phyloP scores from a whole-genome alignment of 1,140 invertebrate species.

The Oppia nitens region DNA sequence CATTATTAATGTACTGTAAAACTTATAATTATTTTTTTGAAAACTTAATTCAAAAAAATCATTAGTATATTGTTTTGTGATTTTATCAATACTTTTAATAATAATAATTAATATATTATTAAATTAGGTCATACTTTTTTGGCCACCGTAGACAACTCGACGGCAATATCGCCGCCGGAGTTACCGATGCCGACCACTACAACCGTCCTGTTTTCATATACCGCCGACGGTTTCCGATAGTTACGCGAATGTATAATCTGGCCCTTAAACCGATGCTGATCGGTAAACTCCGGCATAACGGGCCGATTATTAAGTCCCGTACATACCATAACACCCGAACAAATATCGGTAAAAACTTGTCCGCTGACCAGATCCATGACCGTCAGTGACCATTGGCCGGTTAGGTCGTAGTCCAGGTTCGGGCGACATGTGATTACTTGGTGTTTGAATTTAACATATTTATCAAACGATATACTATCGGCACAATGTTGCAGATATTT shows the following conservation, averaged over 20 bases:
- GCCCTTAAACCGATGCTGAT: constrained; percentile 31
- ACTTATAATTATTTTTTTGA: too few species aligned
- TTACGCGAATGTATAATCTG: constrained; percentile 31
- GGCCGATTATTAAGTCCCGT: constrained; percentile 25
- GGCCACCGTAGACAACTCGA: too few species aligned
- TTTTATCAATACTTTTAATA: too few species aligned
- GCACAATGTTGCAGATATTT: constrained; percentile 30
- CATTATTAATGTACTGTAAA: too few species aligned
- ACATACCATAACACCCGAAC: constrained; percentile 32
- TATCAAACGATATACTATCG: constrained; percentile 26
- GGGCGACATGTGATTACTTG: constrained; percentile 17
- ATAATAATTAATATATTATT: too few species aligned
- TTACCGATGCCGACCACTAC: constrained; percentile 39
- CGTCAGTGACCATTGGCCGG: constrained; percentile 30
- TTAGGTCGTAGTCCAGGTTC: constrained; percentile 24
- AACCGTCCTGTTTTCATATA: constrained; percentile 28
- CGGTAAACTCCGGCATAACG: constrained; percentile 12
- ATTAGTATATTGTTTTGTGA: too few species aligned
- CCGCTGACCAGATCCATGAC: constrained; percentile 8
- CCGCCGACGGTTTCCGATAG: not conserved
- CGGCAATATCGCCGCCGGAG: constrained; percentile 37
- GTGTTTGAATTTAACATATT: constrained; percentile 27
- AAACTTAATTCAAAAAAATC: too few species aligned
- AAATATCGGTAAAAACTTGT: constrained; percentile 23
- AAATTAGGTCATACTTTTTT: too few species aligned